Base-by-base conservation (phyloP, 1,140 invertebrate genomes). In the Eufriesea mexicana region DNA sequence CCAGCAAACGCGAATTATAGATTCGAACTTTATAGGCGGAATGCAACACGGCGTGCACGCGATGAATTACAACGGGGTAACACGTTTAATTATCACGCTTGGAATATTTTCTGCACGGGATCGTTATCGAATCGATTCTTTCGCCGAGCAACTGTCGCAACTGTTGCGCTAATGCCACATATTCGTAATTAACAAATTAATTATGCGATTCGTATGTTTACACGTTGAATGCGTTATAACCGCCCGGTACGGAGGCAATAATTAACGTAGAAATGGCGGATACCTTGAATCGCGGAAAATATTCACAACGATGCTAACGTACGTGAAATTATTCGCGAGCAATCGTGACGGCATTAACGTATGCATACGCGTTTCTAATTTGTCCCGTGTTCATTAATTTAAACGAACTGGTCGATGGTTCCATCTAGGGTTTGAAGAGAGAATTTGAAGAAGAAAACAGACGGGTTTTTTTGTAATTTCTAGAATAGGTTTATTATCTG, bases 401-500 rank as follows among this genome's bases (percentile, higher is more conserved):
- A 35, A 35, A 35, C 35, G 4, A 35, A 35, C 1, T 1, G 35
- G 4, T 35, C 35, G 35, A 35, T 4, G 35, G 35, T 4, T 35
- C 35, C 1, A 35, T 35, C 35, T 1, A 35, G 1, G 35, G 1
- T 35, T 4, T 35, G 35, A 4, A 2, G 35, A n/a, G 16, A 20
- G 2, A 42, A 9, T 47, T 28, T 57, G 2, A 8, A 25, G 23
- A 5, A 5, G 18, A 70, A 1, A 9, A 28, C 23, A 80, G 18
- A 0, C 12, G n/a, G 12, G 7, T 20, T 0, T 9, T 16, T 23
- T 28, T 62, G 20, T 73, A 49, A 51, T 62, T 25, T 80, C 74
- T 80, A 80, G 64, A 68, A 75, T 76, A 82, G 76, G 61, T 82
- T 82, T 82, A 82, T 68, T 82, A 59, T 76, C 79, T 25, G 73